Base-by-base conservation (phyloP, 2,888 invertebrate genomes). In the Nowickia ferox region DNA sequence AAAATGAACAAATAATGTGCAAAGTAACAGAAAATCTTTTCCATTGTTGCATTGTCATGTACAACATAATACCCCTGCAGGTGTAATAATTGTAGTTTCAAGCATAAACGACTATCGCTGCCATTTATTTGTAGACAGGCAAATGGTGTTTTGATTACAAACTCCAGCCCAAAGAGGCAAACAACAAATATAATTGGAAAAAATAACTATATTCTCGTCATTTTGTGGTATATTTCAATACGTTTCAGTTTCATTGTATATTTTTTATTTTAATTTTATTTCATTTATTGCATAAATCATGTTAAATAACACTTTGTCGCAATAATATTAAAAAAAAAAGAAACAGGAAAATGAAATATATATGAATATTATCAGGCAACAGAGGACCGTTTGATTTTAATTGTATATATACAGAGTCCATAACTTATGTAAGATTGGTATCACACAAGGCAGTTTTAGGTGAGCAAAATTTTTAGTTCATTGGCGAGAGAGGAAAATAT, bases 1-100 rank as follows among this genome's bases (percentile, higher is more conserved):
- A 30, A 65, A 75, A 44, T 40, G 42, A 65, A 65, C 57, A 77
- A 65, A 77, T 72, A 83, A 65, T 22, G 30, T 30, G 30, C 42
- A 77, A 59, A 82, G 55, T 65, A 83, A 72, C 65, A 61, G 74
- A 51, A 84, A 84, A 84, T 46, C 84, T 68, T 68, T 68, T 81
- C 55, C 42, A 77, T 59, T 77, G 55, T 51, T 68, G 53, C 15
- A 80, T 84, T 81, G 84, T 72, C 84, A 84, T 81, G 84, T 63
- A 57, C 76, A 61, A 84, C 68, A 77, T 84, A 81, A 84, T 81
- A 77, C 71, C 55, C 71, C 61, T 65, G 44, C 61, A 81, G 81
- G 77, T 84, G 81, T 48, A 77, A 69, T 77, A 81, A 77, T 76
- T 81, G 68, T 66, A 63, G n/a, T 63, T 63, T 38, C 46, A 65